Base-by-base conservation (phyloP, 2,888 invertebrate species). In the Atherix ibis region DNA sequence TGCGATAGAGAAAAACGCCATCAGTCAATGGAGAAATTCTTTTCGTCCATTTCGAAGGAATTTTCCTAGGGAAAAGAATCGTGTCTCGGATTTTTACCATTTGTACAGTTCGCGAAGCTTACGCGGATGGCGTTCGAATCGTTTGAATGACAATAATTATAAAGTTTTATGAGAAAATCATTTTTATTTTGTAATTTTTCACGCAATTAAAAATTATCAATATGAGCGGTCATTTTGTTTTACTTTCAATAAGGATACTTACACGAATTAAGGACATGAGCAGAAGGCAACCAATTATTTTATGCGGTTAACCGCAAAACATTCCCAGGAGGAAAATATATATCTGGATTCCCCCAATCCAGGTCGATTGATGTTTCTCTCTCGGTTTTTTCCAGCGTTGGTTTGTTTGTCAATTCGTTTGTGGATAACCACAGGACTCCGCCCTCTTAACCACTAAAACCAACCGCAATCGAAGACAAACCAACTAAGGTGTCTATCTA, bases 371-470 rank as follows among this genome's bases (percentile, higher is more conserved):
- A n/a, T n/a, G n/a, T n/a, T n/a, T n/a, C n/a, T n/a, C n/a, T n/a
- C n/a, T n/a, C n/a, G n/a, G n/a, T n/a, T n/a, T n/a, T n/a, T n/a
- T n/a, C n/a, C 22, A 38, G 40, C 35, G 37, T 43, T 39, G 26
- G 17, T 32, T 33, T 33, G 31, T 28, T 32, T 31, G 32, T 12
- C 30, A 35, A 36, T 32, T 27, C 34, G 31, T 34, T 38, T 35
- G 29, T 39, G 41, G 39, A 39, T 40, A 62, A 70, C 70, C 71
- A 50, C 70, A 70, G n/a, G 63, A 59, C 68, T 67, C 66, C 71
- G 70, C 71, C 71, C 65, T 53, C 51, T 43, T 65, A 68, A 72
- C 72, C 73, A 63, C 72, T 28, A 72, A 73, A 37, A n/a, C n/a
- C n/a, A n/a, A n/a, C n/a, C n/a, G n/a, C n/a, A n/a, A n/a, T n/a